Evolutionary conservation across 2,888 invertebrate genomes (phyloP).

Genomic region (Leptopterna dolabrata): DNA sequence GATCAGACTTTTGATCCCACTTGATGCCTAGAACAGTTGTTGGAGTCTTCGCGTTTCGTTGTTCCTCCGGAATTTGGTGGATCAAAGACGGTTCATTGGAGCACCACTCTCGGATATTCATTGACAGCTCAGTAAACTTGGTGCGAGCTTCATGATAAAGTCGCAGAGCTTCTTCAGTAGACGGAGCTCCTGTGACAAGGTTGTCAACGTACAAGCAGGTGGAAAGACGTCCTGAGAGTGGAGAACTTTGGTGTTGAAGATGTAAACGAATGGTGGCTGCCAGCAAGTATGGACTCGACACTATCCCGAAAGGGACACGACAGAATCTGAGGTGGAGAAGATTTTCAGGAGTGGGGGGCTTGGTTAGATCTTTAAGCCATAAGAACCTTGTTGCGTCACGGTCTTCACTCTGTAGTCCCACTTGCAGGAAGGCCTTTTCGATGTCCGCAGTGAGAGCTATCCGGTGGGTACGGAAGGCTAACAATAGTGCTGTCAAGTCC

Average conservation of each 20-base stretch:
- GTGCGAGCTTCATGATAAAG: not conserved
- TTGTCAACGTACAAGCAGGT: not conserved
- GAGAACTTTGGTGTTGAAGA: not conserved
- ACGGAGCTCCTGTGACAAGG: not conserved
- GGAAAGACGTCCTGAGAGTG: not conserved
- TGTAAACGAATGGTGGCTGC: no score
- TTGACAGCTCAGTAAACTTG: not conserved
- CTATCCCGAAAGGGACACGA: no score
- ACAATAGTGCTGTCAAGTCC: no score
- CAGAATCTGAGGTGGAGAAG: not conserved
- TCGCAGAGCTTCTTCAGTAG: not conserved
- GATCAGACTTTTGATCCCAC: not conserved
- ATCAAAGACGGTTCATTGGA: not conserved
- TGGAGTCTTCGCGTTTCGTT: not conserved
- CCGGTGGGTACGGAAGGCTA: no score
- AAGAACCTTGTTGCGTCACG: not conserved
- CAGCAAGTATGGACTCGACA: no score
- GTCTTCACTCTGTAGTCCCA: no score
- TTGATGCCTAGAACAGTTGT: not conserved
- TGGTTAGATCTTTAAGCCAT: not conserved
- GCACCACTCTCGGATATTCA: not conserved
- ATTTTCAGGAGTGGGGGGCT: not conserved
- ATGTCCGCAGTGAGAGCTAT: no score
- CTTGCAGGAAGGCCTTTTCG: no score
- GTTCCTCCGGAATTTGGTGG: not conserved